Evolutionary conservation across 2,113 vertebrate genomes (phyloP), one percentile per base, ranked within the genome.

Genomic region (Aspiorhynchus laticeps): DNA sequence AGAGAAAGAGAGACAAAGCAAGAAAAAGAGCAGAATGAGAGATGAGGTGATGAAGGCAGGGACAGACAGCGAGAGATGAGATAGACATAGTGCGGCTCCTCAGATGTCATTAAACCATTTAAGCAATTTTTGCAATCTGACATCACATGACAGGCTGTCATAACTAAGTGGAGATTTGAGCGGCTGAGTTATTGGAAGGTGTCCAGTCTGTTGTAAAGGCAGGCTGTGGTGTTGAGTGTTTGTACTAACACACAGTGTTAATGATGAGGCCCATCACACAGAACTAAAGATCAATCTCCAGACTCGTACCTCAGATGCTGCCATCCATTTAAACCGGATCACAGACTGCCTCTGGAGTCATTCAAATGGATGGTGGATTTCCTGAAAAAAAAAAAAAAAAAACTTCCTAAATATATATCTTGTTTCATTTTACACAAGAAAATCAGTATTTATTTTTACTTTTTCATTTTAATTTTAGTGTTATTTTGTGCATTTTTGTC

Each of bases 41-140:
- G 9, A 59, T 9, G 43, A 19, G 7, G n/a, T 69, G 33, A 80
- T 2, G 67, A 51, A 31, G 48, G 51, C 19, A 36, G 59, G 15
- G 17, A 43, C 31, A 75, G 33, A 79, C 5, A n/a, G 28, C 61
- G 63, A 81, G 84, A 86, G 78, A 61, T 19, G 10, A 71, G 65
- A n/a, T 71, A 10, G 19, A 11, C 24, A 73, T 69, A 26, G 41
- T 11, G 28, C 5, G 1, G 43, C 28, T 71, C 43, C 19, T 69
- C 82, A 84, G 82, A 71, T 73, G 48, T 41, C 48, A 73, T 84
- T 73, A 53, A 73, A 48, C 82, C 48, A 84, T 71, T 69, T 53
- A 84, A 73, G 43, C 48, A 84, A 69, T 69, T 36, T 48, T 71
- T 17, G n/a, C 26, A 53, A 71, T 84, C 82, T 84, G 63, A n/a